Base-by-base conservation (phyloP, 2,797 vertebrate genomes). In the Sebastes glaucus region DNA sequence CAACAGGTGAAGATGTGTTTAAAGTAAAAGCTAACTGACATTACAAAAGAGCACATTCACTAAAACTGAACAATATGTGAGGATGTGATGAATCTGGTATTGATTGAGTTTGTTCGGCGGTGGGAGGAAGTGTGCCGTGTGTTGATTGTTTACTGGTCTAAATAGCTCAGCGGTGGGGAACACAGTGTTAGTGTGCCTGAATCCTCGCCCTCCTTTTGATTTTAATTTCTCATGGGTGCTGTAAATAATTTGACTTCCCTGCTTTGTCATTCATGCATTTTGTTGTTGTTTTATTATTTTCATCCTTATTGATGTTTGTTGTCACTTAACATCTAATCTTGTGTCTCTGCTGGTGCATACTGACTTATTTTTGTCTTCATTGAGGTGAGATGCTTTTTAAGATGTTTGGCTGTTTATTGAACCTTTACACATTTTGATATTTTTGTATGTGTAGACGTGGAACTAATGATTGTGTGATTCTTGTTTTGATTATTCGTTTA, bases 81-180 rank as follows among this genome's bases (percentile, higher is more conserved):
- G 75, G 70, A 83, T 78, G 76, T 87, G 84, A 75, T 80, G 75
- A 87, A 83, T 87, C 61, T 77, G 18, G 69, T 81, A 89, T 88
- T 61, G 87, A 89, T 76, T 28, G 3, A 60, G 76, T 25, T 23
- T 78, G 69, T 77, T 67, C 55, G 28, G 72, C 72, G 11, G 52
- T n/a, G 33, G 65, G 70, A 66, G 63, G 70, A 72, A 78, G 75
- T 77, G 78, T 52, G 71, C 63, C 4, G 18, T 65, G 63, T 72
- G 80, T 42, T 90, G 80, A 86, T 91, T 88, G 87, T 91, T 88
- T 81, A 80, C 80, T 87, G 77, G 52, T 71, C 72, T 84, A 86
- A 90, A 90, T 86, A 87, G 78, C 70, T 59, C 55, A 56, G 76
- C 77, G 14, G 33, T 35, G 61, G 62, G 30, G 63, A 74, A 65